phyloP scores from a whole-genome alignment of 92 coral and sea anemone genomes.

The Paramuricea clavata region DNA sequence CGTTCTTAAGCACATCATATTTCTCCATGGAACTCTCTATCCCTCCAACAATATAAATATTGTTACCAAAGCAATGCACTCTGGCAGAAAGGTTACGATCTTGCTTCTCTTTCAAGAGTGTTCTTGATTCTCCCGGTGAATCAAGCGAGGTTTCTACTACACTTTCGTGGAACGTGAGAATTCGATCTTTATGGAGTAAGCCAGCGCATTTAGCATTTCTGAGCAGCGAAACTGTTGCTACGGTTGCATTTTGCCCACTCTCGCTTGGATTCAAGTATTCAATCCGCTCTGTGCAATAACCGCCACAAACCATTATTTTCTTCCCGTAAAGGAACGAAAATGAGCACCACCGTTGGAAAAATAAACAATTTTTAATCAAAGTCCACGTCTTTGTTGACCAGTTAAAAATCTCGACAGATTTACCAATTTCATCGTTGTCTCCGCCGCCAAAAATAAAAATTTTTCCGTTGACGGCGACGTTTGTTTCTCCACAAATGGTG shows the following conservation, averaged over 20 bases:
- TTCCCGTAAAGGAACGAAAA: slow-evolving; percentile 8
- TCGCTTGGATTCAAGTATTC: neutral
- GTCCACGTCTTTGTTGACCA: slow-evolving; percentile 46
- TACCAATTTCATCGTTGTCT: neutral
- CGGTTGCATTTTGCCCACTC: neutral
- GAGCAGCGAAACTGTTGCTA: neutral
- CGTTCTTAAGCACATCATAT: neutral
- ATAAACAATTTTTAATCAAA: slow-evolving; percentile 8
- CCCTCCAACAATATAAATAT: too few species aligned
- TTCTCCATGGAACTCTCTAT: too few species aligned
- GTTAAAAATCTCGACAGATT: slow-evolving; percentile 20
- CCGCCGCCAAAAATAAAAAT: slow-evolving; percentile 7
- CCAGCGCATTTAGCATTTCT: neutral
- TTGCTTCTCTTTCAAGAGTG: neutral
- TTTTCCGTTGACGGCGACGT: neutral
- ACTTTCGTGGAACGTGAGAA: neutral
- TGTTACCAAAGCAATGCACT: neutral
- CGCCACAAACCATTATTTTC: slow-evolving; percentile 24
- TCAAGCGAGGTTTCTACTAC: neutral
- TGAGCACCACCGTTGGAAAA: neutral
- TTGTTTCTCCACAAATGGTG: too few species aligned
- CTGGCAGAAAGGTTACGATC: neutral
- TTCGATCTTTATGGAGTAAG: neutral
- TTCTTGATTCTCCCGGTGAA: neutral
- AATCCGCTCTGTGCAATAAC: neutral